Evolutionary conservation across 2,888 invertebrate genomes (phyloP).

Genomic region (Drosophila bunnanda): DNA sequence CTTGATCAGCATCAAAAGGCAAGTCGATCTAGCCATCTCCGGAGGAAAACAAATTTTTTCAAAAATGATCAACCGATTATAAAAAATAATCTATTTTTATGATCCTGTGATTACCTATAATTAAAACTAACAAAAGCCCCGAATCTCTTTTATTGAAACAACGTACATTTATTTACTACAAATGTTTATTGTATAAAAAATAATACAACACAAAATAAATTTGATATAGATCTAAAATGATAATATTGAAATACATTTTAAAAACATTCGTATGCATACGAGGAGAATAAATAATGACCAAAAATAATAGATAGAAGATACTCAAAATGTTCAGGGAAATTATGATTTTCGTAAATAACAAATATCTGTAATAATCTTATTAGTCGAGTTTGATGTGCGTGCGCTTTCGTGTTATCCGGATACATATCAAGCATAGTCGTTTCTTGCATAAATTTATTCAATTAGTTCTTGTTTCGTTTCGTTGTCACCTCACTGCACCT

Average conservation of each 20-base stretch:
- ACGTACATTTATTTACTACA: conserved; percentile 66
- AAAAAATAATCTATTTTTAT: no score
- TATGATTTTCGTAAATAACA: conserved; percentile 49
- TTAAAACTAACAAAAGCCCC: background rate
- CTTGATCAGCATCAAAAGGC: no score
- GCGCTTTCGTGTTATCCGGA: conserved; percentile 77
- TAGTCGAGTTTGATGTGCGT: conserved; percentile 69
- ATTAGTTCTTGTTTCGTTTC: conserved; percentile 65
- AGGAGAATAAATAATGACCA: conserved; percentile 62
- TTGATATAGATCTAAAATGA: conserved; percentile 62
- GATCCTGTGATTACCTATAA: no score
- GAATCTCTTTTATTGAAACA: background rate
- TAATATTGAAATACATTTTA: conserved; percentile 64
- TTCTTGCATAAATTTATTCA: conserved; percentile 39
- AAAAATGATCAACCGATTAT: no score
- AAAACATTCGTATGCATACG: conserved; percentile 78
- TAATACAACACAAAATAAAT: conserved; percentile 78
- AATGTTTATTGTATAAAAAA: conserved; percentile 76
- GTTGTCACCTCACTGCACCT: conserved; percentile 72
- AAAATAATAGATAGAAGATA: conserved; percentile 46
- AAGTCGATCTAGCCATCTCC: no score
- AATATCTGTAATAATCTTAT: conserved; percentile 41
- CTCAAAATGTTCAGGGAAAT: conserved; percentile 35
- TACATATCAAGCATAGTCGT: conserved; percentile 65
- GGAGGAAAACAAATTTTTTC: no score